Conservation (phyloP, 2,797 vertebrate genomes). For the Austrolebias charrua region DNA sequence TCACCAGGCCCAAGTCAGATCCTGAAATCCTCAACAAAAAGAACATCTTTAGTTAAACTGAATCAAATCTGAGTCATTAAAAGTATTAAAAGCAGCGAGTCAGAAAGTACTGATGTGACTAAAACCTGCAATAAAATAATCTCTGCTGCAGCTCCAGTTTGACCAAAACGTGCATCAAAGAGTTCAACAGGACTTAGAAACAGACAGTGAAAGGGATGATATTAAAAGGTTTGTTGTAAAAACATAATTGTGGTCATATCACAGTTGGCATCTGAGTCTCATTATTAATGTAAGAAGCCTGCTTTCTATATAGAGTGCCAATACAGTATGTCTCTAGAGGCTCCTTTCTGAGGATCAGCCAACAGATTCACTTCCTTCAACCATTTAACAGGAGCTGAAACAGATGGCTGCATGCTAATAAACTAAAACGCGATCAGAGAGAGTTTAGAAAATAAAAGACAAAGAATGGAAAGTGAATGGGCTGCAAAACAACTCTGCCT, state of each 20-base stretch:
- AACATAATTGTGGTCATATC: conserved; percentile 65
- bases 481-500: conserved; percentile 24
- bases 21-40: neutral
- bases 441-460: conserved; percentile 27
- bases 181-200: conserved; percentile 1
- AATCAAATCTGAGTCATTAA: neutral
- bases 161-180: neutral
- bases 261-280: conserved; percentile 66
- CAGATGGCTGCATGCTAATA: conserved; percentile 56
- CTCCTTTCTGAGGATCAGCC: conserved; percentile 35
- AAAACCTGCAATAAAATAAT: neutral
- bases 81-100: no score
- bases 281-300: conserved; percentile 71
- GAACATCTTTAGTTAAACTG: neutral
- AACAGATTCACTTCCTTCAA: conserved; percentile 42
- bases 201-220: conserved; percentile 28
- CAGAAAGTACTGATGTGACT: no score
- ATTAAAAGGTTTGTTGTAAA: conserved; percentile 59
- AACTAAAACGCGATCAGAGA: conserved; percentile 37
- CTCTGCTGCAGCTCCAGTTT: neutral
- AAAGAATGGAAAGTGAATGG: conserved; percentile 36
- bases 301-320: conserved; percentile 59
- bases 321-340: conserved; percentile 54
- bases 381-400: conserved; percentile 55
- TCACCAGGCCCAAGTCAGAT: neutral